Base-by-base conservation (phyloP, 1,140 invertebrate species). In the Nylanderia fulva region DNA sequence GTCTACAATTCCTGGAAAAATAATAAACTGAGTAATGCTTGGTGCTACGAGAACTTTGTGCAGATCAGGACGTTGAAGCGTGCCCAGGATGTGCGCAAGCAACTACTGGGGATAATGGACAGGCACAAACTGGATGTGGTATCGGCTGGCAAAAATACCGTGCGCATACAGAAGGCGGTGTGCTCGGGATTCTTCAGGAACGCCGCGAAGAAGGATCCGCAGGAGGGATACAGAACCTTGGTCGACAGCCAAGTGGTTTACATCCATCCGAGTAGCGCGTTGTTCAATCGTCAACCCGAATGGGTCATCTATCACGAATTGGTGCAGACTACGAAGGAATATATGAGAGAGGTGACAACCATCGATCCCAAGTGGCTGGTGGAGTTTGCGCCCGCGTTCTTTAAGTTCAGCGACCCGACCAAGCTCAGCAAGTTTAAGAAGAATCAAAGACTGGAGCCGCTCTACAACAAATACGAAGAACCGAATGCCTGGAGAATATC, bases 1-100 rank as follows among this genome's bases (percentile, higher is more conserved):
- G 99, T 99, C 3, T 99, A 99, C 93, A 99, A 99, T 93, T 99
- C 99, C 29, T 99, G 99, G 99, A 98, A 98, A 92, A 99, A 99
- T 92, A 99, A 99, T 94, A 99, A 99, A 93, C 99, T 99, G 94
- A 99, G 98, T 0, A 99, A 99, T 93, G 98, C 99, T 0, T 99
- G 99, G 99, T 99, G 99, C 94, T 99, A 99, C 93, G 99, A 99
- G 93, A 99, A 99, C 95, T 99, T 99, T 95, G 98, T 99, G 8
- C 99, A 99, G 95, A 98, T 99, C 42, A 95, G 99, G 27, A 99
- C 99, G 0, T 94, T 99, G 45, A 99, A 99, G 95, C 95, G 99
- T 74, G 98, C 99, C 0, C 99, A 99, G 94, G 99, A 99, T 95
- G 99, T 99, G 0, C 95, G 99, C 8, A 99, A 99, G 95, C 99